These are phyloP conservation scores for Zaprionus nigranus DNA, from an alignment of 1,140 invertebrate species.

Conservation along the genomic window DNA sequence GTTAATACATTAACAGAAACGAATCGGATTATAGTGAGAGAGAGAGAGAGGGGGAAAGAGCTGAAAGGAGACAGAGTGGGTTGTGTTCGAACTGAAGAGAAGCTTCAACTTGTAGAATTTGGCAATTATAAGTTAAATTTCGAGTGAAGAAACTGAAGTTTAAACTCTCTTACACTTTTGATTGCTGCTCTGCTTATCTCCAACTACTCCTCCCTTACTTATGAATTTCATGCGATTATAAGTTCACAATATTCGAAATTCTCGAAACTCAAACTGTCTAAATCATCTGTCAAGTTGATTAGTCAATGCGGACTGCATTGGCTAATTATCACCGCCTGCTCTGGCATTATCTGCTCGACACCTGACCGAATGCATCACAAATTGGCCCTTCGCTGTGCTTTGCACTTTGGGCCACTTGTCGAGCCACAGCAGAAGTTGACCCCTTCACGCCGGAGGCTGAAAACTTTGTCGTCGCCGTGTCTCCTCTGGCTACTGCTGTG, in stretches of 20 bases:
- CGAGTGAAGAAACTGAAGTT: neutral
- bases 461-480: constrained; percentile 35
- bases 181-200: neutral
- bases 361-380: constrained; percentile 41
- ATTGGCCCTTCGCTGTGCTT: constrained; percentile 33
- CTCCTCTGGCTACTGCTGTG: constrained; percentile 4
- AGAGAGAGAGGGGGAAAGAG: neutral
- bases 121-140: neutral
- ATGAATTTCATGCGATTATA: too few species aligned
- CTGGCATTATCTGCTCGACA: constrained; percentile 11
- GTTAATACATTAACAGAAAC: constrained; percentile 28
- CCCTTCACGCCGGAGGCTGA: constrained; percentile 7
- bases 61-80: too few species aligned
- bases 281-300: neutral
- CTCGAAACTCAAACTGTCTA: neutral
- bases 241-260: neutral
- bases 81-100: neutral
- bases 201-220: neutral
- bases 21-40: neutral
- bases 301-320: neutral
- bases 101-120: neutral
- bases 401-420: constrained; percentile 34
- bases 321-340: constrained; percentile 5
- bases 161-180: too few species aligned
- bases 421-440: neutral